Base-by-base conservation (phyloP, 2,888 invertebrate genomes). In the Drosophila anomalipes region DNA sequence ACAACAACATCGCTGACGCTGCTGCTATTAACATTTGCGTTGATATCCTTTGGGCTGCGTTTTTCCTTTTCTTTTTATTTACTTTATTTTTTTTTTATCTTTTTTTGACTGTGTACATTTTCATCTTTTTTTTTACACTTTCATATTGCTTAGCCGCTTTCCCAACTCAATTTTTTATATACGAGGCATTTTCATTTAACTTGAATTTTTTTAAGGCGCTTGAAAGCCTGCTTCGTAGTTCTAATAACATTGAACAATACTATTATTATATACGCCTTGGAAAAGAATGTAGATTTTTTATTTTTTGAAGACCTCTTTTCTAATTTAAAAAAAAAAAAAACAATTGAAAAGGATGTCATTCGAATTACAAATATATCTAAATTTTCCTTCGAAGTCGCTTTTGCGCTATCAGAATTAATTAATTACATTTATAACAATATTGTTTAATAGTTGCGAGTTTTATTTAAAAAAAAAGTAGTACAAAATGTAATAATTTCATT, bases 1-100 rank as follows among this genome's bases (percentile, higher is more conserved):
- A 57, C 60, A 61, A 33, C 30, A 68, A 26, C 58, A 39, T 32
- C 49, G 67, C 57, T 63, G 74, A 63, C 70, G 77, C 67, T 83
- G 80, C 86, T 79, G 83, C 86, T 88, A 88, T 86, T 88, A 86
- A 86, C 82, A 86, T 88, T 86, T 86, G 77, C 88, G 86, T 86
- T 86, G 89, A 86, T 86, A 86, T 88, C 81, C 73, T 88, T 81
- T 79, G 74, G 74, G 70, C 26, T 53, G 19, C 30, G 12, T 60
- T 44, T 56, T 35, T 65, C 41, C 41, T 52, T 44, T 33, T 30
- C 22, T 44, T 58, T 51, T 32, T 35, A 32, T n/a, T n/a, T n/a
- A 41, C 22, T 62, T 81, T 77, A 53, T 60, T 62, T 68, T 28
- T 51, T 39, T n/a, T n/a, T 4, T n/a, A n/a, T n/a, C n/a, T n/a